These are phyloP conservation scores for Todiramphus saurophagus DNA, from an alignment of 2,113 vertebrate species.

Conservation along the genomic window DNA sequence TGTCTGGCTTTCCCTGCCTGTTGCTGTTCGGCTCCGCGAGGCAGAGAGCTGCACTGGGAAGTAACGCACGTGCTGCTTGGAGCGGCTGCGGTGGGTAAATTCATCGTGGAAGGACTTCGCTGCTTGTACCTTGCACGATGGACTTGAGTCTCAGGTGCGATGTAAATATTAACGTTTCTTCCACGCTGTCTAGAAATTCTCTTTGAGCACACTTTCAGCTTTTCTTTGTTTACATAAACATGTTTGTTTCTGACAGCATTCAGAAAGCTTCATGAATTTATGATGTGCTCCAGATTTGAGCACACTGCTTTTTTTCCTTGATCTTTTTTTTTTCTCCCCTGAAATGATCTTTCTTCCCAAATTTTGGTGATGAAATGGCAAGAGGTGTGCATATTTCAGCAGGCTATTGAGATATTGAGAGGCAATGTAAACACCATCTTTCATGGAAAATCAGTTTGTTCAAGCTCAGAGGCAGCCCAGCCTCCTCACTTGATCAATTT, in stretches of 20 bases:
- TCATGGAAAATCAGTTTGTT: not conserved
- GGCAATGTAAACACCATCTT: slow-evolving; percentile 10
- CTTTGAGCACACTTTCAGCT: not conserved
- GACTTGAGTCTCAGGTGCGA: not conserved
- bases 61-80: not conserved
- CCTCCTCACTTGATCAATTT: slow-evolving; percentile 41
- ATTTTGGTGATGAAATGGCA: not conserved
- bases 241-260: slow-evolving; percentile 41
- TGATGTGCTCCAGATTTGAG: slow-evolving; percentile 17
- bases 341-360: not conserved
- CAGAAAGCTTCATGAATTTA: slow-evolving; percentile 53
- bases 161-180: not conserved
- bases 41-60: accelerated
- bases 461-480: not conserved
- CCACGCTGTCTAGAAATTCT: not conserved
- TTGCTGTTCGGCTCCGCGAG: accelerated
- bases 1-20: not conserved
- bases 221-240: not conserved
- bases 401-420: not conserved
- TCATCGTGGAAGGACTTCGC: not conserved
- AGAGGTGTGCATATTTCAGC: slow-evolving; percentile 18
- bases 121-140: not conserved
- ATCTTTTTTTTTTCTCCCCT: too few relatives aligned
- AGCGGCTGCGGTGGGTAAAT: not conserved
- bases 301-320: not conserved